Percentiles rank a stretch among this genome's conserved stretches.
These are phyloP conservation scores for Sphaerophoria rueppellii DNA, from an alignment of 2,888 invertebrate genomes.

Conservation along the genomic window DNA sequence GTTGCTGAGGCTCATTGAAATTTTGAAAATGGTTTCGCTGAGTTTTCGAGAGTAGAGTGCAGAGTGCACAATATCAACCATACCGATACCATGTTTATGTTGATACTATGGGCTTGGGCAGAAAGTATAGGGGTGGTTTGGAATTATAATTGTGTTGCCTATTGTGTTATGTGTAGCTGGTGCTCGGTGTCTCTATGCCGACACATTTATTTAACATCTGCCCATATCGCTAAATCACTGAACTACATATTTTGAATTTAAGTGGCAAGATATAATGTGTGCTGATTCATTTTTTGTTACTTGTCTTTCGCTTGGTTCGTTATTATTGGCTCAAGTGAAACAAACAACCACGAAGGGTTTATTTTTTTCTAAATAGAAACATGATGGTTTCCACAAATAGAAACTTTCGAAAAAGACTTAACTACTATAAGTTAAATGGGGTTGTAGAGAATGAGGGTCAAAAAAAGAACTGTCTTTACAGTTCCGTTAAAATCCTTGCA, in stretches of 20 bases:
- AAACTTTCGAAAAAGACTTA: too few relatives aligned
- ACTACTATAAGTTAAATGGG: too few relatives aligned
- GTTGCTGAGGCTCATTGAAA: conserved; percentile 18
- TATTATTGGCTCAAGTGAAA: not conserved
- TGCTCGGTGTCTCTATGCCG: conserved; percentile 68
- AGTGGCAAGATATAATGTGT: conserved; percentile 17
- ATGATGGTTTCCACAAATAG: not conserved
- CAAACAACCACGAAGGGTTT: conserved; percentile 15
- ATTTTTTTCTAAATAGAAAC: not conserved
- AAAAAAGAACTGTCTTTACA: too few relatives aligned
- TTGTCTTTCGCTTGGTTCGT: not conserved
- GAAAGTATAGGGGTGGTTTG: conserved; percentile 64
- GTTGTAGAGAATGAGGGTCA: too few relatives aligned
- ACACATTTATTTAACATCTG: conserved; percentile 63
- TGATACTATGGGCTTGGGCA: not conserved
- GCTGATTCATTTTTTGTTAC: conserved; percentile 3
- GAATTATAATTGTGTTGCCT: conserved; percentile 26
- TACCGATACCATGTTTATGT: not conserved
- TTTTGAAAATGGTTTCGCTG: conserved; percentile 33
- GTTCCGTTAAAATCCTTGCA: too few relatives aligned
- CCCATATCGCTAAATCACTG: conserved; percentile 54
- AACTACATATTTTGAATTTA: conserved; percentile 44
- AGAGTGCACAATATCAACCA: too few relatives aligned
- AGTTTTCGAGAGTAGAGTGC: conserved; percentile 39
- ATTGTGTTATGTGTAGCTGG: conserved; percentile 49